phyloP scores from a whole-genome alignment of 2,888 invertebrate species.

The Oxytorus armatus region DNA sequence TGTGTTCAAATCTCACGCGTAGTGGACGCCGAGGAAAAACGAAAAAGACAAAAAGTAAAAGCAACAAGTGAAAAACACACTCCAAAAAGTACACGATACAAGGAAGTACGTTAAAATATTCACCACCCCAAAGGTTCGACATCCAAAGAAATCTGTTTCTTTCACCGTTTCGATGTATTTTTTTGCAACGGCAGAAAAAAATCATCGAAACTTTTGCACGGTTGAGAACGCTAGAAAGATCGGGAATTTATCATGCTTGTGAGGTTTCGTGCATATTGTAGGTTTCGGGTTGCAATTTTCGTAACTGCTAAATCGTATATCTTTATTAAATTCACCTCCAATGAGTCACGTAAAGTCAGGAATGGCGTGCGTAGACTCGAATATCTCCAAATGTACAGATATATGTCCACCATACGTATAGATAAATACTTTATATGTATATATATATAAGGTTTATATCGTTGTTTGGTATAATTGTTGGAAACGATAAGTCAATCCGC shows the following conservation, averaged over 20 bases:
- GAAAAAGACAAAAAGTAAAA: too few species aligned
- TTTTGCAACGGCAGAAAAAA: too few species aligned
- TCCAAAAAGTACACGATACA: neutral
- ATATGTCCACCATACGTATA: slow-evolving; percentile 27
- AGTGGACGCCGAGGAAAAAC: neutral
- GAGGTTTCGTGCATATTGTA: neutral
- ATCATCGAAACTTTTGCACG: too few species aligned
- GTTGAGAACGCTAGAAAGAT: too few species aligned
- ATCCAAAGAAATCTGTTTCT: slow-evolving; percentile 18
- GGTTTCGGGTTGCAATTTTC: slow-evolving; percentile 9
- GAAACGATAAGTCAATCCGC: slow-evolving; percentile 23
- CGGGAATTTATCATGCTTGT: neutral
- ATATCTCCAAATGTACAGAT: slow-evolving; percentile 1
- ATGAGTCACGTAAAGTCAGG: slow-evolving; percentile 39
- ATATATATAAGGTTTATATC: neutral
- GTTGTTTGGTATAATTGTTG: slow-evolving; percentile 22
- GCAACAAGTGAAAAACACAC: slow-evolving; percentile 24
- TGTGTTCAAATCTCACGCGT: too few species aligned
- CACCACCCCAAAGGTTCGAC: too few species aligned
- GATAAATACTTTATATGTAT: slow-evolving; percentile 10
- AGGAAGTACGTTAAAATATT: slow-evolving; percentile 23
- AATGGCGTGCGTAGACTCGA: slow-evolving; percentile 20
- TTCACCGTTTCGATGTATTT: too few species aligned
- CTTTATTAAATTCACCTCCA: slow-evolving; percentile 28
- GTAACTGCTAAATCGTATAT: slow-evolving; percentile 21